Evolutionary conservation across 1,140 invertebrate genomes (phyloP), one percentile per base, ranked within the genome.

Genomic region (Papilio dardanus): DNA sequence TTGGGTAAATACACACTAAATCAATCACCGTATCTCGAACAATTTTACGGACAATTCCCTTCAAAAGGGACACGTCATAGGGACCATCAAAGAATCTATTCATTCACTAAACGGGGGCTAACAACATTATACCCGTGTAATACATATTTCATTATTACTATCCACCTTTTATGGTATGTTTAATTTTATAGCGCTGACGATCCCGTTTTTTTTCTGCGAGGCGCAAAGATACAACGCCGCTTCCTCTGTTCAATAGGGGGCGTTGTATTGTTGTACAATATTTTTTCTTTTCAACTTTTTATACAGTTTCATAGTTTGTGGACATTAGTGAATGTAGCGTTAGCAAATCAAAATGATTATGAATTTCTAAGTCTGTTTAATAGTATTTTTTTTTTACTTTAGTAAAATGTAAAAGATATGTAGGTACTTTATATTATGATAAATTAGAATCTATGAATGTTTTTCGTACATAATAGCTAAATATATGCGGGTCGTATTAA

Each of bases 41-140:
- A 82, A 93, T 93, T 92, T 92, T 86, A 92, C 84, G 86, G 80
- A 83, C 86, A 90, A 90, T 89, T 86, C 86, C 77, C 79, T 76
- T 89, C 86, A 92, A 93, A 87, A 86, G 85, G 77, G 77, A 80
- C 85, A 86, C 92, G 90, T 93, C 92, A 92, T 91, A 93, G 81
- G 88, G 78, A 82, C 81, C 77, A 87, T 89, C 84, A 86, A 88
- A 88, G 83, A 81, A 78, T 40, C 87, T 81, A 87, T 90, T 88
- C 85, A 91, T 85, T 80, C 28, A 75, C 75, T 85, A 86, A 88
- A 89, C 85, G 84, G 88, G 83, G 86, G 86, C 88, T 93, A 92
- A 93, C 92, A 93, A 93, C 92, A 92, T 92, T 91, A 92, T 93
- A 91, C 85, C 88, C 89, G 83, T 93, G 92, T 93, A 91, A 93